Conservation (phyloP, 2,113 vertebrate species). For the Peromyscus californicus region DNA sequence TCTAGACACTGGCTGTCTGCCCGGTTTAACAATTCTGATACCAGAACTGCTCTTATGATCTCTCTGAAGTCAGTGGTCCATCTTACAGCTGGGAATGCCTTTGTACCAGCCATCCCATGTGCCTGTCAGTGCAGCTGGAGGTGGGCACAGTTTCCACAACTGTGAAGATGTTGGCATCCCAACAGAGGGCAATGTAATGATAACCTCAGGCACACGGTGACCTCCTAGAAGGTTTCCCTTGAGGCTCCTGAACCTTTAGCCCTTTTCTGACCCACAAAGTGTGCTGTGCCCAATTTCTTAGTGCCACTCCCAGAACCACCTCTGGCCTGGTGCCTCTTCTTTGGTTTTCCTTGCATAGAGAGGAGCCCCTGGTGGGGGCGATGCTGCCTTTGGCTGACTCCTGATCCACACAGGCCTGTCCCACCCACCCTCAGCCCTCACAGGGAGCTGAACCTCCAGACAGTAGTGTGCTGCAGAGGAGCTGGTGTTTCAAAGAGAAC, state of each 20-base stretch:
- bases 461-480: neutral
- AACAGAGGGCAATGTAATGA: conserved; percentile 60
- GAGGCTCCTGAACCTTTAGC: conserved; percentile 66
- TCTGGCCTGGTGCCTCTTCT: conserved; percentile 39
- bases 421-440: neutral
- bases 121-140: fast-evolving
- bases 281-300: conserved; percentile 70
- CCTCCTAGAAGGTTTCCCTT: conserved; percentile 80
- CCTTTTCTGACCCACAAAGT: conserved; percentile 73
- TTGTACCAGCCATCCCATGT: neutral
- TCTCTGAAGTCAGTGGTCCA: neutral
- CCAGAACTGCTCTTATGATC: too few relatives aligned
- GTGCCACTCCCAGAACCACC: conserved; percentile 52
- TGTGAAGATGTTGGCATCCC: neutral
- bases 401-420: neutral
- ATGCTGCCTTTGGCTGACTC: neutral
- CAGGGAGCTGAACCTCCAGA: neutral
- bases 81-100: neutral
- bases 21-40: neutral
- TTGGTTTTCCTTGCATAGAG: neutral
- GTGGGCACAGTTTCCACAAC: neutral
- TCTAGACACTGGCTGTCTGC: too few relatives aligned
- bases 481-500: conserved; percentile 42
- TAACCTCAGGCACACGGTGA: conserved; percentile 72
- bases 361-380: neutral